Evolutionary conservation across 2,113 vertebrate species (phyloP).

Genomic region (Motacilla alba): DNA sequence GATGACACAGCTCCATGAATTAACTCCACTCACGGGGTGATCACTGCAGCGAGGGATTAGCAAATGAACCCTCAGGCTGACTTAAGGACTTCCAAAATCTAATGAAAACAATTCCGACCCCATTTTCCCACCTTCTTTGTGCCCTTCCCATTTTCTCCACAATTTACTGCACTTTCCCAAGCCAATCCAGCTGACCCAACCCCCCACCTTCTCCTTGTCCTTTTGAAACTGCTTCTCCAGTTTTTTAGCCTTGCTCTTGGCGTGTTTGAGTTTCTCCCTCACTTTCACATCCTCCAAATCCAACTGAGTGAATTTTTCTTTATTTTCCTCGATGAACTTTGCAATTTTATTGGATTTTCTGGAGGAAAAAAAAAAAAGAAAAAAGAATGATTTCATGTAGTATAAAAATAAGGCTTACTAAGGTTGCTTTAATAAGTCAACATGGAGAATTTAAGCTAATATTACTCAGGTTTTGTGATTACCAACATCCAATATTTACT

Average conservation of each 20-base stretch:
- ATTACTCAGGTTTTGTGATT: neutral
- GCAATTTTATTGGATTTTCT: constrained; percentile 88
- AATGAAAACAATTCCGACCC: neutral
- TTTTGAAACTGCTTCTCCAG: constrained; percentile 92
- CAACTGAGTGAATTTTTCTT: constrained; percentile 90
- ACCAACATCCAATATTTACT: neutral
- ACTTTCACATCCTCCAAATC: constrained; percentile 94
- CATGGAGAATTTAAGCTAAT: neutral
- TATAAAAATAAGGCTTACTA: neutral
- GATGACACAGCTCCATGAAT: neutral
- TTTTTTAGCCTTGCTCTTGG: constrained; percentile 88
- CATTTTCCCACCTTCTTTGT: neutral
- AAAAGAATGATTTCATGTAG: neutral
- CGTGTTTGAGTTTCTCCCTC: constrained; percentile 92
- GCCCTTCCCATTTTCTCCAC: neutral
- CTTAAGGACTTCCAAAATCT: neutral
- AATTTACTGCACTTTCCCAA: neutral
- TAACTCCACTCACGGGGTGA: neutral
- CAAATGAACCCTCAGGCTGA: neutral
- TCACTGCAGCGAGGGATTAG: neutral
- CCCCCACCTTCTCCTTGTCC: constrained; percentile 89
- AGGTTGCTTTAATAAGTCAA: neutral
- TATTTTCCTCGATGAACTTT: constrained; percentile 85
- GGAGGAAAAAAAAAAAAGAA: neutral
- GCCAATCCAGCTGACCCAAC: neutral